A percentile compares a stretch with the other conserved stretches of the same genome.
These are phyloP conservation scores for Caenorhabditis afra DNA, from an alignment of 2,888 invertebrate genomes.

Conservation along the genomic window DNA sequence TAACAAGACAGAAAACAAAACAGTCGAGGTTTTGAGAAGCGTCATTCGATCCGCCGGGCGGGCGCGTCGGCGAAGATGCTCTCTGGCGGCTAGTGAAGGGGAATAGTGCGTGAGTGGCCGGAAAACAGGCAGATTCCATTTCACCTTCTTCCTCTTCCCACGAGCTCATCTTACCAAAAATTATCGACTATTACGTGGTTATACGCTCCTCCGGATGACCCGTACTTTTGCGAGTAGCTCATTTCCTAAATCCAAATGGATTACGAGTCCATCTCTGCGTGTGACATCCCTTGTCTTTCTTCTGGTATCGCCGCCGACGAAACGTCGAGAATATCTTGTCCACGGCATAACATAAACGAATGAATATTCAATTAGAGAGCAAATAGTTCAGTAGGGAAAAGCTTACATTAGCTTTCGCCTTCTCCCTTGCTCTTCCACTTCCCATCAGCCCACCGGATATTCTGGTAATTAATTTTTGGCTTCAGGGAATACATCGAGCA, in stretches of 20 bases:
- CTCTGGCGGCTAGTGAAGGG: constrained; percentile 15
- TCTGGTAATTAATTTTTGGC: constrained; percentile 37
- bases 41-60: constrained; percentile 49
- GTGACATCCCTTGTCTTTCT: neutral
- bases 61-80: constrained; percentile 40
- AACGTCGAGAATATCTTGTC: constrained; percentile 22
- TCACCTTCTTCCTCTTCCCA: constrained; percentile 57
- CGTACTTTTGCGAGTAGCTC: too few species aligned
- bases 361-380: constrained; percentile 60
- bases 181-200: constrained; percentile 56
- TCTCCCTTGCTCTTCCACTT: neutral
- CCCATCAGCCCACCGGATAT: constrained; percentile 36
- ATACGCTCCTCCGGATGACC: constrained; percentile 17
- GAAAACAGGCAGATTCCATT: constrained; percentile 64
- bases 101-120: constrained; percentile 55
- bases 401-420: constrained; percentile 48
- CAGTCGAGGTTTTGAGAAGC: constrained; percentile 43
- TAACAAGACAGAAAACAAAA: constrained; percentile 8
- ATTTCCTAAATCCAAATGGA: neutral
- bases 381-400: constrained; percentile 49
- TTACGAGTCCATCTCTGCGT: neutral
- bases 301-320: neutral
- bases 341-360: constrained; percentile 40
- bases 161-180: constrained; percentile 59
- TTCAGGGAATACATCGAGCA: constrained; percentile 9